These are phyloP conservation scores for Channallabes apus DNA, from an alignment of 2,797 vertebrate genomes.

Conservation along the genomic window DNA sequence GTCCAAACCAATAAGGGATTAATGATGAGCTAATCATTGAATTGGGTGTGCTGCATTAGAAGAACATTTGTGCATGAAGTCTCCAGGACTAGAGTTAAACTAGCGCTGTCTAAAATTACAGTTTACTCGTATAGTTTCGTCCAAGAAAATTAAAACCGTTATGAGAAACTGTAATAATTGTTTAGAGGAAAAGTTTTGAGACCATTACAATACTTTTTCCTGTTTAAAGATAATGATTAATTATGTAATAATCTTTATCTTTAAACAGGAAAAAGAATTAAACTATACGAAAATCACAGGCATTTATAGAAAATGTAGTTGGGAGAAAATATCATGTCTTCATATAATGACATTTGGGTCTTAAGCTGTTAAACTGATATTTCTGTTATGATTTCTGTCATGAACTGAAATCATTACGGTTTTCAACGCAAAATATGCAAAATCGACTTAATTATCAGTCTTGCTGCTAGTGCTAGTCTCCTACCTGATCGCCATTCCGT, in stretches of 20 bases:
- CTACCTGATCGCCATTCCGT: slow-evolving; percentile 55
- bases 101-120: not conserved
- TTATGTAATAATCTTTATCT: too few species aligned
- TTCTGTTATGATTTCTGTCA: not conserved
- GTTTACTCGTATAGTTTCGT: not conserved
- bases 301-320: too few species aligned
- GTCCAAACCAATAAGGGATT: not conserved
- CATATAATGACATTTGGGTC: too few species aligned
- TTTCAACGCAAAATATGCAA: not conserved
- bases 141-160: not conserved
- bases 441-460: not conserved
- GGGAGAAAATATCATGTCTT: too few species aligned
- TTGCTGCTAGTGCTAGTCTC: not conserved
- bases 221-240: too few species aligned
- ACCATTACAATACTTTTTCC: not conserved
- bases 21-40: not conserved
- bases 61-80: not conserved
- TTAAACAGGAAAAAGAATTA: too few species aligned
- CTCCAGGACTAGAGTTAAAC: not conserved
- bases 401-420: not conserved
- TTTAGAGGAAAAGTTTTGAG: not conserved
- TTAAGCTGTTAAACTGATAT: too few species aligned
- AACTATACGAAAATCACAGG: too few species aligned
- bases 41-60: not conserved
- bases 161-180: not conserved